These are phyloP conservation scores for Pelobates cultripes DNA, from an alignment of 2,797 vertebrate genomes.

Conservation along the genomic window DNA sequence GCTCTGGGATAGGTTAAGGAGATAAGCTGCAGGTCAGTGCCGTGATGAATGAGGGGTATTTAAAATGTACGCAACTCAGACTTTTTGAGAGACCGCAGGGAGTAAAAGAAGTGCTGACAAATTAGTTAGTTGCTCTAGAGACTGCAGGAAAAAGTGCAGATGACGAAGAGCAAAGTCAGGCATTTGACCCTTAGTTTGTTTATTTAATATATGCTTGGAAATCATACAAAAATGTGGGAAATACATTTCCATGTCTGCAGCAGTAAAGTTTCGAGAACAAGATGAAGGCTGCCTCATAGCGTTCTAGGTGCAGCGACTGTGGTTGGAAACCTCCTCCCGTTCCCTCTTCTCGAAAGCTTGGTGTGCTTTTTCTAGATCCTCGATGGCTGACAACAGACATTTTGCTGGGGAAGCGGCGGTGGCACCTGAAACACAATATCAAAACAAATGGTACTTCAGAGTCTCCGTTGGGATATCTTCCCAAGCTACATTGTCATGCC, in stretches of 20 bases:
- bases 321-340: constrained; percentile 62
- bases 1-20: background rate
- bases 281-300: background rate
- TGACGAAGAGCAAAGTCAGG: constrained; percentile 5
- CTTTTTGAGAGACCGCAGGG: background rate
- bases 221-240: constrained; percentile 27
- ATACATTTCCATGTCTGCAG: constrained; percentile 18
- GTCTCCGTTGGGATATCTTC: no score
- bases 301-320: constrained; percentile 68
- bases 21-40: constrained; percentile 8
- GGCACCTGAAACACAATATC: constrained; percentile 1
- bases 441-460: no score
- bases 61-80: constrained; percentile 16
- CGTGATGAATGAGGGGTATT: constrained; percentile 30
- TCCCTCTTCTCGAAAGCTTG: constrained; percentile 74
- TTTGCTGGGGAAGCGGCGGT: constrained; percentile 17
- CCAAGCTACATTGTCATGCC: background rate
- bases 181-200: constrained; percentile 1
- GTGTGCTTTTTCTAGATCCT: constrained; percentile 81
- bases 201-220: constrained; percentile 26
- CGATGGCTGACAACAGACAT: constrained; percentile 76
- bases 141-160: background rate
- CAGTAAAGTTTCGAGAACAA: background rate
- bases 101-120: constrained; percentile 18
- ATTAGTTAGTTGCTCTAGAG: background rate